A percentile compares a stretch with the other conserved stretches of the same genome.
These are phyloP conservation scores for Plebejus argus DNA, from an alignment of 2,888 invertebrate genomes.

Conservation along the genomic window DNA sequence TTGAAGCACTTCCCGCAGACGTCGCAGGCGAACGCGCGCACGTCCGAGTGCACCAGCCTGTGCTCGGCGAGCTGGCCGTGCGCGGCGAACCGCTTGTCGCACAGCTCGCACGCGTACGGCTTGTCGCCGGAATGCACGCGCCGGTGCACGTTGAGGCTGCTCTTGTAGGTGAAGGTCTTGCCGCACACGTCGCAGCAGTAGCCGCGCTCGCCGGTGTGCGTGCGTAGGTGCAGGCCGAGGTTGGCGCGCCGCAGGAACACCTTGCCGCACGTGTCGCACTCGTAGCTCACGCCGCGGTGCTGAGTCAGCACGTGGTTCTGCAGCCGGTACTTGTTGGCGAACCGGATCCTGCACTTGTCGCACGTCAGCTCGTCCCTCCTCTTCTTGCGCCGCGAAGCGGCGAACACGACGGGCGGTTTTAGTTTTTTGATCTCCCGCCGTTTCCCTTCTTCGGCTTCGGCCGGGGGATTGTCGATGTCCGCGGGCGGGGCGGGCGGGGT, in stretches of 20 bases:
- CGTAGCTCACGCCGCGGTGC: background rate
- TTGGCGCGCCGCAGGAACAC: background rate
- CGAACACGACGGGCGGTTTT: background rate
- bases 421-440: background rate
- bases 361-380: background rate
- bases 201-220: background rate
- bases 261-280: slow-evolving; percentile 1
- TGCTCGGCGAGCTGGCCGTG: slow-evolving; percentile 9
- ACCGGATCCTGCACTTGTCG: background rate
- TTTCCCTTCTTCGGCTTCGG: background rate
- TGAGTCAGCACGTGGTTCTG: background rate
- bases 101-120: background rate
- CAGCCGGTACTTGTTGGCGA: background rate
- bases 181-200: slow-evolving; percentile 11
- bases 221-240: background rate
- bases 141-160: background rate
- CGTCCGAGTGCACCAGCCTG: slow-evolving; percentile 3
- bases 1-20: background rate
- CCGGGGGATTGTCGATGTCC: background rate
- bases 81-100: background rate
- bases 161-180: slow-evolving; percentile 12
- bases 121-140: background rate
- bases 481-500: background rate
- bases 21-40: background rate
- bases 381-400: background rate